Evolutionary conservation across 53 echinoderm and acorn worm species (phyloP), one percentile per base, ranked within the genome.

Genomic region (Henricia sp.): DNA sequence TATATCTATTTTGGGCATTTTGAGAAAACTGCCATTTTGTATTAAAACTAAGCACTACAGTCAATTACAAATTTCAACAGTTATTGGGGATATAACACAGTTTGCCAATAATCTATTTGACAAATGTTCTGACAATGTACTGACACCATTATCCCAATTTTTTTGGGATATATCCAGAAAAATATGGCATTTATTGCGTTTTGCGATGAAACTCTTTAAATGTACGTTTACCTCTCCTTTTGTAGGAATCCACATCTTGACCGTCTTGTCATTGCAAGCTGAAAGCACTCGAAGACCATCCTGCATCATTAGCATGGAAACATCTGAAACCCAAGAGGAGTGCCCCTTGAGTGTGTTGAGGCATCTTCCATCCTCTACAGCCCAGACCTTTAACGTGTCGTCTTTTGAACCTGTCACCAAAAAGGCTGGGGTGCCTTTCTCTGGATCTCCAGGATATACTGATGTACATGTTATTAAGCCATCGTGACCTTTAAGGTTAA

Each of bases 251-350:
- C 95, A 95, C 77, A 93, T 68, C 72, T 88, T 93, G 32, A 93
- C 93, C 14, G 90, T 95, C 64, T 93, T 95, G 36, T 95, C 95
- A 52, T 95, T 95, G 26, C 89, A 93, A 3, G 86, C 93, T 11
- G 95, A 91, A 48, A 91, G 44, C 34, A 95, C 87, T 40, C 44
- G 33, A 12, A 66, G 39, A 1, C 84, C 67, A 12, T 53, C 66
- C 9, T 46, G 16, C 64, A 65, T 37, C 23, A 29, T 52, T 27
- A 64, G n/a, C 46, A 70, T 73, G 28, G 92, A 85, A 11, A 93
- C 95, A 71, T 91, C 90, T n/a, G 93, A 86, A 26, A 95, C 89
- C 95, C 95, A 95, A 1, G 95, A 95, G 11, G 95, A 95, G 72
- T 95, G 95, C 1, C 93, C 95, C 63, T 95, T 93, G 41, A 93